Conservation (phyloP, 2,797 vertebrate species). For the Emys orbicularis region DNA sequence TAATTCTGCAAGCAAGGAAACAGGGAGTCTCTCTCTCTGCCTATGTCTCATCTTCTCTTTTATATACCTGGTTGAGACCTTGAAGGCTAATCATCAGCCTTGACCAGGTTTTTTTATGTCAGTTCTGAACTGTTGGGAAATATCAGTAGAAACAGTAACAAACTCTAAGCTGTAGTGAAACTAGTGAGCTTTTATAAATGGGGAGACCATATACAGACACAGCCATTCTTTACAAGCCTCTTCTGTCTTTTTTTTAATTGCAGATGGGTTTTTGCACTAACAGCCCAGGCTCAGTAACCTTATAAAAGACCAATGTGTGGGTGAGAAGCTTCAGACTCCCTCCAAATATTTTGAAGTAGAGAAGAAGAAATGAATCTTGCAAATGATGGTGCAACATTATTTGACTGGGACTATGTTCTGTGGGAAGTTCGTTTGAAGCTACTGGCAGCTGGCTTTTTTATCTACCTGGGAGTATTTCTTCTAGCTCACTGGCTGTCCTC, state of each 20-base stretch:
- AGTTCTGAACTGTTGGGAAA: background rate
- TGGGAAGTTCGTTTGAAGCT: conserved; percentile 85
- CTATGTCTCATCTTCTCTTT: background rate
- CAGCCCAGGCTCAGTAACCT: conserved; percentile 4
- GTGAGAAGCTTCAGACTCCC: background rate
- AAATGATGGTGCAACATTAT: conserved; percentile 27
- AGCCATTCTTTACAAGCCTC: background rate
- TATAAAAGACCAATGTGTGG: background rate
- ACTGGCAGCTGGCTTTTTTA: conserved; percentile 84
- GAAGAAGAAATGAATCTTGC: conserved; percentile 67
- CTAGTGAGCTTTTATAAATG: background rate
- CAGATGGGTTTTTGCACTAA: conserved; percentile 59
- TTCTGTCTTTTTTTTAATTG: conserved; percentile 12
- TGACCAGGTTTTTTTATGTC: background rate
- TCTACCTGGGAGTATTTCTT: conserved; percentile 89
- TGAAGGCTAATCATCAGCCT: background rate
- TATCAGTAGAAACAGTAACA: background rate
- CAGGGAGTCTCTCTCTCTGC: background rate
- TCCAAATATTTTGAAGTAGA: background rate
- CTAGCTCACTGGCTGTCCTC: conserved; percentile 87
- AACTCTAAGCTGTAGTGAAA: background rate
- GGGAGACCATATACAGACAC: background rate
- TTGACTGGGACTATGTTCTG: conserved; percentile 85
- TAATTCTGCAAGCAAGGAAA: background rate
- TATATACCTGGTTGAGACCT: background rate